Base-by-base conservation (phyloP, 2,888 invertebrate genomes). In the Mythimna loreyi region DNA sequence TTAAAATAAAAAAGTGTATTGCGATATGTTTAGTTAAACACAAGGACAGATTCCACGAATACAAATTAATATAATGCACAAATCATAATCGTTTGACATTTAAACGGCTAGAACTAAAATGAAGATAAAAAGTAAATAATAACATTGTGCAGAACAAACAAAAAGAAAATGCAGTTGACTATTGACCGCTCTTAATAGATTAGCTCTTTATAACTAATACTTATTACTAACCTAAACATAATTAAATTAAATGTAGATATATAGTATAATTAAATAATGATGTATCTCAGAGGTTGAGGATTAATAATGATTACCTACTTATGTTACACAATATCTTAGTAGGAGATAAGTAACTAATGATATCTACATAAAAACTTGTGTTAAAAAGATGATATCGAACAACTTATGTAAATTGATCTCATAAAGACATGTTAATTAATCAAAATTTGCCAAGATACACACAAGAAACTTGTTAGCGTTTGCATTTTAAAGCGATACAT, bases 61-160 rank as follows among this genome's bases (percentile, higher is more conserved):
- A 30, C 7, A 43, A 67, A 62, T 55, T 30, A 61, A 58, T 55
- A n/a, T 30, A 47, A 62, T 64, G 19, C 47, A 40, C 30, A 58
- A 21, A 30, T 45, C 28, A 60, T 43, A 61, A 50, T 43, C 28
- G n/a, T 47, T 61, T 62, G 72, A 57, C 52, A 52, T 76, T 49
- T 75, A 66, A 55, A 64, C 11, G 11, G 11, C 43, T 28, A 58
- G n/a, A 57, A 23, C 8, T 61, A 6, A 64, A 45, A 11, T 16
- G 25, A 13, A 11, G 47, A 49, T 63, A 19, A 30, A 4, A 13
- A 8, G 2, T 53, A 11, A 13, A 25, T 11, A 13, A 52, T 9
- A 21, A 21, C 25, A 33, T 49, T 6, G 11, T 19, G 23, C 11
- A 19, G 8, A n/a, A 16, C 2, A 19, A 25, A 28, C 3, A 23